A percentile compares a stretch with the other conserved stretches of the same genome.
These are phyloP conservation scores for Campaea margaritaria DNA, from an alignment of 2,888 invertebrate genomes.

Conservation along the genomic window DNA sequence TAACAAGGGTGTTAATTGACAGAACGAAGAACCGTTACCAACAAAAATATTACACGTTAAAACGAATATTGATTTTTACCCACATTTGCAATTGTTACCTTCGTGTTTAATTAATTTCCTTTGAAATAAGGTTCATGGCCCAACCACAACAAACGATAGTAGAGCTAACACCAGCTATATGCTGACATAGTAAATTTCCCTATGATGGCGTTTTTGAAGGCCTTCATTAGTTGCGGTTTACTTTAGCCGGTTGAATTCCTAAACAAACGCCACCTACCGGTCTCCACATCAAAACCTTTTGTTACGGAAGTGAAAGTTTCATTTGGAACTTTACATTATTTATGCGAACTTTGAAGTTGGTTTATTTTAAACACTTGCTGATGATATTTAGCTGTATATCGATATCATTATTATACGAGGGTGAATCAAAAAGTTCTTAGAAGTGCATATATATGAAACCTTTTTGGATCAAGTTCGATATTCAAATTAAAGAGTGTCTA, in stretches of 20 bases:
- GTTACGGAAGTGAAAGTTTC: constrained; percentile 4
- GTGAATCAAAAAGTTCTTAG: too few relatives aligned
- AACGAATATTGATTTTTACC: too few relatives aligned
- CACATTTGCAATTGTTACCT: neutral
- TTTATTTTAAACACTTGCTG: neutral
- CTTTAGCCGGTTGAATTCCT: constrained; percentile 11
- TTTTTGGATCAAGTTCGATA: too few relatives aligned
- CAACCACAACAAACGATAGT: neutral
- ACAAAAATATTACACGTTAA: too few relatives aligned
- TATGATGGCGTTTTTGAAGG: neutral
- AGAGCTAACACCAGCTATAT: too few relatives aligned
- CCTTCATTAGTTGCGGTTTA: constrained; percentile 25
- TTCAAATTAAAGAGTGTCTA: too few relatives aligned
- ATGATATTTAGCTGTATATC: too few relatives aligned
- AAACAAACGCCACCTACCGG: constrained; percentile 15
- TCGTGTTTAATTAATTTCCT: neutral
- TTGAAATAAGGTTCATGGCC: neutral
- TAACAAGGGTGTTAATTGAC: too few relatives aligned
- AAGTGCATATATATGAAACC: too few relatives aligned
- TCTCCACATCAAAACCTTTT: constrained; percentile 14
- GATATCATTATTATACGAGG: too few relatives aligned
- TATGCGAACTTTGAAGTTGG: neutral
- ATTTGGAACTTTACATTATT: neutral
- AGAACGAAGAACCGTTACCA: too few relatives aligned
- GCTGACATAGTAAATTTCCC: neutral